Percentiles rank a stretch among this genome's conserved stretches.
Conservation (phyloP, 2,113 vertebrate species). For the Ovis canadensis region DNA sequence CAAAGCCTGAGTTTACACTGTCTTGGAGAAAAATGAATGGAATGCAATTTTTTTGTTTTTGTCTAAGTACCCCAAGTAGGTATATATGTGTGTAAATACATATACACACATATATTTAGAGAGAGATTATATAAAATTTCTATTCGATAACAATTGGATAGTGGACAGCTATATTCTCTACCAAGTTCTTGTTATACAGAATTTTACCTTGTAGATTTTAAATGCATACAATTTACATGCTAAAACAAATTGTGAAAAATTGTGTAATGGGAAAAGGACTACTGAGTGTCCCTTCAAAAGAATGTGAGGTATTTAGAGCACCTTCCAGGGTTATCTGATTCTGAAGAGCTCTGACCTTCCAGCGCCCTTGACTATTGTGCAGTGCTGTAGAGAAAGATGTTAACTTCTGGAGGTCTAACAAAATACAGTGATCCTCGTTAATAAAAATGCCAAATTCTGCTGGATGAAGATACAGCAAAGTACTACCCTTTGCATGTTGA, state of each 20-base stretch:
- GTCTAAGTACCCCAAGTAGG: not conserved
- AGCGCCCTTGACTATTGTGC: not conserved
- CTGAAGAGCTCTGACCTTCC: not conserved
- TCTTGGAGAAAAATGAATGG: not conserved
- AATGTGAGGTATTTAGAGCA: not conserved
- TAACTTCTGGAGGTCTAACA: not conserved
- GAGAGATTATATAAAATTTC: not conserved
- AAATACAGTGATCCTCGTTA: not conserved
- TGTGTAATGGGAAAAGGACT: not conserved
- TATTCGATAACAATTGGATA: not conserved
- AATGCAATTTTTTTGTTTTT: not conserved
- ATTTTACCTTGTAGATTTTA: not conserved
- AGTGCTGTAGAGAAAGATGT: not conserved
- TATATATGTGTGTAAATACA: too few species aligned
- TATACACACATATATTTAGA: not conserved
- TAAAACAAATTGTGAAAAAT: not conserved
- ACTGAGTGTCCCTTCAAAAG: not conserved
- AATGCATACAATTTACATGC: not conserved
- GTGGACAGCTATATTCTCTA: not conserved
- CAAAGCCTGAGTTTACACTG: not conserved
- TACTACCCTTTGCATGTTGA: not conserved
- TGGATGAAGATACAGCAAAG: not conserved
- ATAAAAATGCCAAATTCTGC: not conserved
- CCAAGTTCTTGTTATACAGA: not conserved
- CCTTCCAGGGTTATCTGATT: not conserved